A percentile compares a stretch with the other conserved stretches of the same genome.
These are phyloP conservation scores for Spea hammondii DNA, from an alignment of 2,797 vertebrate species.

Conservation along the genomic window DNA sequence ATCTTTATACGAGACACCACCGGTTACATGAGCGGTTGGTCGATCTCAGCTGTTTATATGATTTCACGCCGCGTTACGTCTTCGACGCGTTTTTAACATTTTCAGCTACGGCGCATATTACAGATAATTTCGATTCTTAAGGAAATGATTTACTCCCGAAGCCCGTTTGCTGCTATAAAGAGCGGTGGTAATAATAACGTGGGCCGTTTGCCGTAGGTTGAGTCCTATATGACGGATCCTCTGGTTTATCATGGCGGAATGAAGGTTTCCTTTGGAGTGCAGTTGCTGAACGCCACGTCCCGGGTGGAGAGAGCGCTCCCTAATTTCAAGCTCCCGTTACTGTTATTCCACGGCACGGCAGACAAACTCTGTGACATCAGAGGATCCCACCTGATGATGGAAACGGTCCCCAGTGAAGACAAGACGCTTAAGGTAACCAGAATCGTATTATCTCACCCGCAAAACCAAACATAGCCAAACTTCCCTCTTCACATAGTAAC, in stretches of 20 bases:
- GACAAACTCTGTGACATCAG: slow-evolving; percentile 90
- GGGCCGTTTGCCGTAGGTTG: slow-evolving; percentile 71
- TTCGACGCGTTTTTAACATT: too few species aligned
- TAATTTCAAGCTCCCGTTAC: slow-evolving; percentile 82
- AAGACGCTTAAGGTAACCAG: slow-evolving; percentile 85
- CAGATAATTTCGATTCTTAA: too few species aligned
- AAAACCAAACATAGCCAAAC: too few species aligned
- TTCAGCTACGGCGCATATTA: too few species aligned
- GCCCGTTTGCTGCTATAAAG: too few species aligned
- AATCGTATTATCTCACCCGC: neutral
- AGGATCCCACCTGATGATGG: slow-evolving; percentile 85
- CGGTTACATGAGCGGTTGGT: too few species aligned
- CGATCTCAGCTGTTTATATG: too few species aligned
- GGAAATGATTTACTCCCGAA: too few species aligned
- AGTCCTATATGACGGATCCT: slow-evolving; percentile 79
- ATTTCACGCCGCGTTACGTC: too few species aligned
- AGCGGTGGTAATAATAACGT: too few species aligned
- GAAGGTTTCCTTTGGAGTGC: slow-evolving; percentile 84
- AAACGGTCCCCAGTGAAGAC: slow-evolving; percentile 82
- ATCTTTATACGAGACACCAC: too few species aligned
- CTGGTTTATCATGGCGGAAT: slow-evolving; percentile 83
- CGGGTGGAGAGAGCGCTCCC: slow-evolving; percentile 82
- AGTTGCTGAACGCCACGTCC: slow-evolving; percentile 80
- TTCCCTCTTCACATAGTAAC: too few species aligned
- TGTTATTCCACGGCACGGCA: slow-evolving; percentile 85